Evolutionary conservation across 92 coral and sea anemone genomes (phyloP), one percentile per base, ranked within the genome.

Genomic region (Nematostella vectensis): DNA sequence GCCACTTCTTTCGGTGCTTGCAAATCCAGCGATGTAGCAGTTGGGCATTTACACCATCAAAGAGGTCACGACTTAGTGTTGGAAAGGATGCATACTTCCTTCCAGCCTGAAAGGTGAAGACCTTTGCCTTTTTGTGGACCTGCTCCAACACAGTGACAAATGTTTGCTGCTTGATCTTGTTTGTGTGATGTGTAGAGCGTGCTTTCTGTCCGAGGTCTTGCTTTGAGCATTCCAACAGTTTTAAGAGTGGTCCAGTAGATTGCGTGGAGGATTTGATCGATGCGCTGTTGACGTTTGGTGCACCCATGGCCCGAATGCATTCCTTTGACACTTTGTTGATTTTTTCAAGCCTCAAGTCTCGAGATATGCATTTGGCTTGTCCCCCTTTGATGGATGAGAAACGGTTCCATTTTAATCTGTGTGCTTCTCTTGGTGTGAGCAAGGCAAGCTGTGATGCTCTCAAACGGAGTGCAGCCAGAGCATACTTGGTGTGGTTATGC

Each of bases 361-460:
- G 56, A 17, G 80, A 73, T 13, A 73, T 73, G 54, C 80, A 65
- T 25, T 73, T 65, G 24, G 73, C 80, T 51, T 15, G 18, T 18
- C 74, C 74, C 43, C 17, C 57, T 54, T 65, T 56, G 20, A 28
- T 26, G 16, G 67, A 51, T 28, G 73, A 59, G 65, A 73, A 73
- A 20, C 74, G 18, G 47, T 73, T 73, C 68, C 80, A 73, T n/a
- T 57, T 73, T 47, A 73, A 37, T 27, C 80, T 18, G 25, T 73
- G 80, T 26, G 67, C 73, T 58, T 73, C 27, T 31, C 68, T 52
- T 36, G 80, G 80, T 23, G 80, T 47, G 28, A 65, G 62, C 30
- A 73, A 61, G 31, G 49, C 42, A 1, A 30, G 56, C 45, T 29
- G 49, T 2, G 74, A 65, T 45, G 80, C 80, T 33, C 27, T 47